Base-by-base conservation (phyloP, 2,797 vertebrate species). In the Argya squamiceps region DNA sequence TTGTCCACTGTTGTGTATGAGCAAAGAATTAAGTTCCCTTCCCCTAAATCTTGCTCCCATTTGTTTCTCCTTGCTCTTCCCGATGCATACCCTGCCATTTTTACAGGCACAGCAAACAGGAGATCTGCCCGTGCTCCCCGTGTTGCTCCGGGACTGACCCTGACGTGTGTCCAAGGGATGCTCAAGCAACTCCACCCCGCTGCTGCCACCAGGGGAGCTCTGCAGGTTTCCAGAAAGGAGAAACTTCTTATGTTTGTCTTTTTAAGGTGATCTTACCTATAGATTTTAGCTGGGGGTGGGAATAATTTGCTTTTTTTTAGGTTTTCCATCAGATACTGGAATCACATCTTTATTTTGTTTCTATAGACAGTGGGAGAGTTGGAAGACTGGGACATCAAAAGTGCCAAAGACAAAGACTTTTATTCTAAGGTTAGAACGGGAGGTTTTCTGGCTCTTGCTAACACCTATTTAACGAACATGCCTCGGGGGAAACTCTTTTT, bases 341-440 rank as follows among this genome's bases (percentile, higher is more conserved):
- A 85, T 67, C 24, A 26, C 17, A 22, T 63, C 16, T 84, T 77
- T 81, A 34, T 80, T 87, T 73, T 50, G 11, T 62, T 23, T 83
- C 36, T 63, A 0, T 10, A 73, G 68, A 55, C 46, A 75, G 49
- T 23, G 20, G 62, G 68, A 94, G 73, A 78, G 52, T 12, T 91
- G 58, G 65, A 75, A 94, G 47, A 69, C 67, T 58, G 34, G 43
- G 70, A 93, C 78, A 77, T 83, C 68, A 64, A 43, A 88, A 78
- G 46, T 69, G 29, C 59, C 60, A 75, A 92, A 92, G 84, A 93
- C 89, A 89, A 93, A 80, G 50, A 34, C 58, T 92, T 93, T 89
- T 78, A 84, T 68, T 85, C 50, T 65, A 17, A 78, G 30, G 83
- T 53, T 78, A 44, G 53, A 82, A 34, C 44, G 49, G 39, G 49